Evolutionary conservation across 2,797 vertebrate genomes (phyloP).

Genomic region (Myiothlypis coronata): DNA sequence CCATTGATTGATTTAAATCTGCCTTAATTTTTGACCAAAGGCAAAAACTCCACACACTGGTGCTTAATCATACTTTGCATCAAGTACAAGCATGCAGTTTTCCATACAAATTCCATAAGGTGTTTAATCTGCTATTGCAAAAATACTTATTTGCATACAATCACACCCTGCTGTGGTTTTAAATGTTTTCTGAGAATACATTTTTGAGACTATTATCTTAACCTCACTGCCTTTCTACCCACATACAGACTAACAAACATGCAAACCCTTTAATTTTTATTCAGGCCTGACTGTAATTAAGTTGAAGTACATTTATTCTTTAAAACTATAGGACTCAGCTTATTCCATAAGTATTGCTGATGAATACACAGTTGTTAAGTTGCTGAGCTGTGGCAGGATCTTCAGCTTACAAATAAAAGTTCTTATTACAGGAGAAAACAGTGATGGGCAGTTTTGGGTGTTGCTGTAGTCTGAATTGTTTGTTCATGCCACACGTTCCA

Average conservation of each 20-base stretch:
- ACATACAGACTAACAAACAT: constrained; percentile 46
- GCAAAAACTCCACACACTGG: constrained; percentile 12
- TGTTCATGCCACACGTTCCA: neutral
- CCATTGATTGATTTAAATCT: constrained; percentile 36
- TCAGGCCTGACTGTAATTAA: constrained; percentile 53
- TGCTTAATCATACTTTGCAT: constrained; percentile 54
- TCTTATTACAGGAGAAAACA: neutral
- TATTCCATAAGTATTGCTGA: neutral
- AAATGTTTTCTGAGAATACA: constrained; percentile 51
- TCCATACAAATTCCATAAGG: constrained; percentile 58
- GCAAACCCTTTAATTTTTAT: constrained; percentile 55
- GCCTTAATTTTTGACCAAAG: constrained; percentile 31
- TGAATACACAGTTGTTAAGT: neutral
- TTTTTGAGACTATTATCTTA: constrained; percentile 61
- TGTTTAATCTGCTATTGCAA: constrained; percentile 67
- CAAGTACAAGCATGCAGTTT: constrained; percentile 55
- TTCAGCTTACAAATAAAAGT: neutral
- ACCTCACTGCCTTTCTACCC: constrained; percentile 64
- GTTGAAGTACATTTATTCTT: neutral
- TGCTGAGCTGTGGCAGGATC: neutral
- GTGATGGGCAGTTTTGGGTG: neutral
- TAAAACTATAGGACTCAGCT: constrained; percentile 22
- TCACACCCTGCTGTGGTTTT: constrained; percentile 66
- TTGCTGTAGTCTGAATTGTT: neutral
- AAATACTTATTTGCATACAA: constrained; percentile 67